A percentile compares a stretch with the other conserved stretches of the same genome.
Conservation (phyloP, 2,888 invertebrate genomes). For the Drosophila testacea region DNA sequence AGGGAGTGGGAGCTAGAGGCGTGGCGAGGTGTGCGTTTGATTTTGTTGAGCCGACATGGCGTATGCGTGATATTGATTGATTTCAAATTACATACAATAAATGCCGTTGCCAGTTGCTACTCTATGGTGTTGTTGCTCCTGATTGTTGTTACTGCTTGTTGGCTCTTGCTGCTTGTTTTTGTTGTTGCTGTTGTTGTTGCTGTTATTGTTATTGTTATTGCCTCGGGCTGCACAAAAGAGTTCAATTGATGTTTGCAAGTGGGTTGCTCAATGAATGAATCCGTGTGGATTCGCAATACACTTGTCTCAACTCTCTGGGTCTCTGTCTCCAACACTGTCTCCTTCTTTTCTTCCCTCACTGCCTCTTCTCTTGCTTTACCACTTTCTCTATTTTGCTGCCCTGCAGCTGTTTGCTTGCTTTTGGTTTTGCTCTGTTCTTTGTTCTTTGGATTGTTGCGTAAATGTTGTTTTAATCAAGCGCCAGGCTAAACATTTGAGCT, state of each 20-base stretch:
- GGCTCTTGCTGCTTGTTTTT: not conserved
- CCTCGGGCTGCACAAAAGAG: constrained; percentile 64
- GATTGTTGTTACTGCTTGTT: not conserved
- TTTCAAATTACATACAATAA: constrained; percentile 73
- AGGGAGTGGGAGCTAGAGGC: not conserved
- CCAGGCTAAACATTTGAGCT: constrained; percentile 56
- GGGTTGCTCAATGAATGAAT: constrained; percentile 40
- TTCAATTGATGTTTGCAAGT: constrained; percentile 63
- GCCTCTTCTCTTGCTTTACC: constrained; percentile 1
- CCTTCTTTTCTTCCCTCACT: not conserved
- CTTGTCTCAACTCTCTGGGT: constrained; percentile 21
- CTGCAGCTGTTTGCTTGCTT: constrained; percentile 58
- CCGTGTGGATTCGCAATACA: constrained; percentile 29
- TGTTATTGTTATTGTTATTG: constrained; percentile 53
- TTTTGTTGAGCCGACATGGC: constrained; percentile 43
- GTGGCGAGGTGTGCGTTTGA: constrained; percentile 27
- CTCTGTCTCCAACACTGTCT: constrained; percentile 12
- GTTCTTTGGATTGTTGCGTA: constrained; percentile 65
- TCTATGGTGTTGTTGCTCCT: constrained; percentile 2
- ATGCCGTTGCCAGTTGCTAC: constrained; percentile 57
- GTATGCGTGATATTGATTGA: constrained; percentile 78
- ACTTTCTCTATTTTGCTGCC: constrained; percentile 35
- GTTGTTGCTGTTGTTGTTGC: constrained; percentile 18
- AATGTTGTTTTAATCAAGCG: constrained; percentile 69
- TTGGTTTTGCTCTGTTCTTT: constrained; percentile 50